Evolutionary conservation across 2,888 invertebrate genomes (phyloP), one percentile per base, ranked within the genome.

Genomic region (Bugulina stolonifera): DNA sequence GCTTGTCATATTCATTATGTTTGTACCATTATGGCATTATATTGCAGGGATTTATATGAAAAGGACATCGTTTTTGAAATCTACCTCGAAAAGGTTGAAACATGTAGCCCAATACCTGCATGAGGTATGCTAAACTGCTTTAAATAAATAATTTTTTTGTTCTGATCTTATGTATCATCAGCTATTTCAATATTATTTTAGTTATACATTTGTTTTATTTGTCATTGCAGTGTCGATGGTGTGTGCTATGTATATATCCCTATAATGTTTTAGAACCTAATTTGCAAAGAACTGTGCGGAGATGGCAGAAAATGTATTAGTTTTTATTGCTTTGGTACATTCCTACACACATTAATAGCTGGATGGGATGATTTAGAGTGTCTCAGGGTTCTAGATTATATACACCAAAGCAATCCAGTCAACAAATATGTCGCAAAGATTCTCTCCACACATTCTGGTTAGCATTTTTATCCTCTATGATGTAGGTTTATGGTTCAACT

Each of bases 361-460:
- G 84, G 84, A 1, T 84, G 84, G 84, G 83, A 84, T 76, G 84
- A 84, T 73, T 79, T 79, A 71, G 84, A 84, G 74, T 84, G 84
- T 76, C 76, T 78, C 29, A 76, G 79, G 72, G 79, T 81, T 0
- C 82, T 79, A 75, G 80, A 82, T 35, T 76, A 78, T 2, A 76
- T 84, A 25, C 78, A 79, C 64, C 69, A 75, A 25, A 72, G 79
- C 73, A 79, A 80, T 23, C 76, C 74, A 55, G 79, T 83, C 55
- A 72, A 78, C 54, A 82, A 79, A 75, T 77, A 78, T 73, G 76
- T 84, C 27, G 76, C 77, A 29, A 75, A 76, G 43, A 76, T 83
- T 29, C 75, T 83, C 25, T 76, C 77, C 35, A 75, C 79, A 29
- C 81, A 80, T 75, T 78, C 81, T 77, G 83, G 83, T 82, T 73